Conservation (phyloP, 35 echinoderm and acorn worm species). For the Nesometra sesokonis region DNA sequence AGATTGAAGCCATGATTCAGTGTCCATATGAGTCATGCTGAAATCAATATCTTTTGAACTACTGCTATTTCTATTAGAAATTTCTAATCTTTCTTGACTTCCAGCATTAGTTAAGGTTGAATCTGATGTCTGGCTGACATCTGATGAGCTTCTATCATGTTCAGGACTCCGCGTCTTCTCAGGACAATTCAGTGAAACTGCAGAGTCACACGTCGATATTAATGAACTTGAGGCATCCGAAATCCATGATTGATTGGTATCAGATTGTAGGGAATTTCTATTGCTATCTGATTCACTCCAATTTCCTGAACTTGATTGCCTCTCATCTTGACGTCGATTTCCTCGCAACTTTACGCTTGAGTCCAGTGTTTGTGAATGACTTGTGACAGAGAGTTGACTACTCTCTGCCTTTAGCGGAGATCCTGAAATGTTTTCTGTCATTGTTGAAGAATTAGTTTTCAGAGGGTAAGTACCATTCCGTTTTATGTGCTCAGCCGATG, state of each 20-base stretch:
- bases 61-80: neutral
- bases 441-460: neutral
- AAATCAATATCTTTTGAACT: neutral
- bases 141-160: neutral
- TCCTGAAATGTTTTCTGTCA: neutral
- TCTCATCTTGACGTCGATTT: slow-evolving; percentile 48
- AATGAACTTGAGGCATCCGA: neutral
- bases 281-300: slow-evolving; percentile 92
- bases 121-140: neutral
- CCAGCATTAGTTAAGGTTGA: neutral
- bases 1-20: slow-evolving; percentile 50
- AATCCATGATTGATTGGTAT: slow-evolving; percentile 21
- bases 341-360: neutral
- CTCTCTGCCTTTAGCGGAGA: neutral
- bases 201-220: slow-evolving; percentile 81
- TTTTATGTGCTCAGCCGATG: neutral
- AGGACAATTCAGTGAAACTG: slow-evolving; percentile 54
- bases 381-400: neutral
- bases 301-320: slow-evolving; percentile 93
- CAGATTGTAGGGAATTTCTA: slow-evolving; percentile 85
- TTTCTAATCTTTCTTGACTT: neutral
- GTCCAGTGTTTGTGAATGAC: neutral
- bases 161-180: neutral
- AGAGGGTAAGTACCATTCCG: neutral
- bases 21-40: slow-evolving; percentile 45